These are phyloP conservation scores for Cotesia chilonis DNA, from an alignment of 1,140 invertebrate species.

Conservation along the genomic window DNA sequence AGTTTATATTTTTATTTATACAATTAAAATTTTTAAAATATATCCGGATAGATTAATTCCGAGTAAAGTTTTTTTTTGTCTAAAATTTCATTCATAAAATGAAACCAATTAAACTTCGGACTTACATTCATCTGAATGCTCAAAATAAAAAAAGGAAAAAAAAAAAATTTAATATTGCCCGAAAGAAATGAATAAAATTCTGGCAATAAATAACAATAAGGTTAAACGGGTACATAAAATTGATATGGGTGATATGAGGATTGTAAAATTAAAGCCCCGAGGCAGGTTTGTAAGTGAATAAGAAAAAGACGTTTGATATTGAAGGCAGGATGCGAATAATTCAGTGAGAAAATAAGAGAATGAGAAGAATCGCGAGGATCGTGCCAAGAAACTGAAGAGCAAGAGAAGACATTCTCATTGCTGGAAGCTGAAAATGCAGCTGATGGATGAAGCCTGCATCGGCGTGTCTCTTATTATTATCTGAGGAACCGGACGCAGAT, in stretches of 20 bases:
- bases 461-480: slow-evolving; percentile 34
- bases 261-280: slow-evolving; percentile 34
- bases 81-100: no score
- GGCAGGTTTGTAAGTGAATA: slow-evolving; percentile 30
- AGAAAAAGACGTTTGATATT: slow-evolving; percentile 11
- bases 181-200: no score
- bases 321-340: slow-evolving; percentile 22
- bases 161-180: no score
- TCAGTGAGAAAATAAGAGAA: slow-evolving; percentile 14
- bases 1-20: no score
- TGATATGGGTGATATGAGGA: background rate
- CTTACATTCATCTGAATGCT: no score
- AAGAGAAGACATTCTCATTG: background rate
- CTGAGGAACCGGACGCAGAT: background rate
- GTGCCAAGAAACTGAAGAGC: background rate
- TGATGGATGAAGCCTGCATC: slow-evolving; percentile 55
- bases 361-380: slow-evolving; percentile 16
- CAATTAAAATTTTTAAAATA: no score
- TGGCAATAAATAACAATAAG: no score
- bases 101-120: no score
- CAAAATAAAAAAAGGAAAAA: no score
- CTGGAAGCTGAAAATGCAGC: slow-evolving; percentile 8
- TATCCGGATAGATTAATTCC: no score
- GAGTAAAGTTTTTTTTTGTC: no score
- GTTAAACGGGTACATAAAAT: no score